Conservation (phyloP, 2,113 vertebrate genomes). For the Paramormyrops kingsleyae region DNA sequence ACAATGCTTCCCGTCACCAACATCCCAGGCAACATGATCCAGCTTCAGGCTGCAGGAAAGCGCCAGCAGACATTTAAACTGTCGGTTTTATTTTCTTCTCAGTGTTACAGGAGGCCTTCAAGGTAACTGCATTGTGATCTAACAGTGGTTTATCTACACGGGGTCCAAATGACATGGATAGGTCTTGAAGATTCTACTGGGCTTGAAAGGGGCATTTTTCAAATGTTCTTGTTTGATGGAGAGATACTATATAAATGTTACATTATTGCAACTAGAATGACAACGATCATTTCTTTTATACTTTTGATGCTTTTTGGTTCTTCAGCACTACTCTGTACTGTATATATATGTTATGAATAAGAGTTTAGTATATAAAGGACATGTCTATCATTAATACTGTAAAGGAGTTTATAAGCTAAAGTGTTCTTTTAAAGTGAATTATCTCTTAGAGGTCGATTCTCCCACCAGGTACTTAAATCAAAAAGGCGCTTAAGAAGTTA, state of each 20-base stretch:
- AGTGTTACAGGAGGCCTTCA: background rate
- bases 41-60: background rate
- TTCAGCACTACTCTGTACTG: background rate
- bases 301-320: background rate
- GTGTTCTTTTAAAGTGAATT: background rate
- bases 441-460: background rate
- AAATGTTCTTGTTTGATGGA: background rate
- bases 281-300: background rate
- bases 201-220: background rate
- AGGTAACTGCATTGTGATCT: background rate
- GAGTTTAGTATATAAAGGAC: background rate
- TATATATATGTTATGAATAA: background rate
- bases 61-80: background rate
- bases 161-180: background rate
- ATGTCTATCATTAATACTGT: background rate
- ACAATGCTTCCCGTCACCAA: background rate
- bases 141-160: slow-evolving; percentile 2
- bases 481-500: background rate
- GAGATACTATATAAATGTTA: background rate
- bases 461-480: background rate
- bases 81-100: background rate
- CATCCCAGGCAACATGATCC: background rate
- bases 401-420: background rate
- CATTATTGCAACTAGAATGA: background rate
- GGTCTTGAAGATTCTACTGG: background rate